Conservation (phyloP, 2,797 vertebrate species). For the Propithecus perrieri region DNA sequence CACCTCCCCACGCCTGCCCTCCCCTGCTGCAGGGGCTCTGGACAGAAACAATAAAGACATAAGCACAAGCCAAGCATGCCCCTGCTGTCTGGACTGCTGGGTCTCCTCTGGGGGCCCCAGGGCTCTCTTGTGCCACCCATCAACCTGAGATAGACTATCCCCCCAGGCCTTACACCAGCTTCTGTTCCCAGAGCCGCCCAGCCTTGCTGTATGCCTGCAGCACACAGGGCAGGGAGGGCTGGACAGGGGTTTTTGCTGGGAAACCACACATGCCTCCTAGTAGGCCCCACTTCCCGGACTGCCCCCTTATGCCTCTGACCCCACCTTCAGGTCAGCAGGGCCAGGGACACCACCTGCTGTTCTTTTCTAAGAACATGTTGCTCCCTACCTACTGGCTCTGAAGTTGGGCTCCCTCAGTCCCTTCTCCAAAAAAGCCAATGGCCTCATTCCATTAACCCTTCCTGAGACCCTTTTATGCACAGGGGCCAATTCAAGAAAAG, state of each 20-base stretch:
- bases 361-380: background rate
- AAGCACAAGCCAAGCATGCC: slow-evolving; percentile 58
- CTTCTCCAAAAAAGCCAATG: background rate
- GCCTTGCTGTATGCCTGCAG: background rate
- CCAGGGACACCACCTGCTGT: too few species aligned
- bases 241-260: background rate
- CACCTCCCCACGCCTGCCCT: slow-evolving; percentile 52
- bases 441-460: background rate
- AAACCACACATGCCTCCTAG: background rate
- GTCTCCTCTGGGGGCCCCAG: background rate
- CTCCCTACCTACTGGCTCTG: background rate
- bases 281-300: background rate
- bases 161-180: background rate
- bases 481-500: background rate
- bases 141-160: background rate
- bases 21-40: slow-evolving; percentile 50
- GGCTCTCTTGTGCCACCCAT: background rate
- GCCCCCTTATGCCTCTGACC: background rate
- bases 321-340: background rate
- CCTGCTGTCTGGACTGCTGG: slow-evolving; percentile 12
- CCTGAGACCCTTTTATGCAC: background rate
- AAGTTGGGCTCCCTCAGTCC: background rate
- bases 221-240: background rate
- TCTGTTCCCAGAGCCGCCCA: background rate
- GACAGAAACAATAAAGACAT: slow-evolving; percentile 78